A percentile compares a stretch with the other conserved stretches of the same genome.
Conservation (phyloP, 2,113 vertebrate species). For the Ivindomyrus marchei region DNA sequence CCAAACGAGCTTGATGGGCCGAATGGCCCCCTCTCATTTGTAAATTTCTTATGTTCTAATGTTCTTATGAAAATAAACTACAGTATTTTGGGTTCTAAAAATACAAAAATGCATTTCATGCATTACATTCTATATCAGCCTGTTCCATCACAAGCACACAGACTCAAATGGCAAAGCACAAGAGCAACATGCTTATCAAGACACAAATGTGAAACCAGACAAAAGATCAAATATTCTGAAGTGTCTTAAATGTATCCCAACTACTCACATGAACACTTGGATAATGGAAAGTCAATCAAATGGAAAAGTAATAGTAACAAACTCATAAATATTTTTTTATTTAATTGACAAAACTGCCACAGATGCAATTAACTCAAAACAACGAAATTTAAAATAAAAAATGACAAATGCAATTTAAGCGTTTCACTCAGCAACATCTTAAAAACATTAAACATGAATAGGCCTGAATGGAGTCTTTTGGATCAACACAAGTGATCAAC, state of each 20-base stretch:
- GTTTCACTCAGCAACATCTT: background rate
- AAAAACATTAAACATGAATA: no score
- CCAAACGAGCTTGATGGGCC: no score
- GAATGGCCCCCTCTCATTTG: no score
- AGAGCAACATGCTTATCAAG: background rate
- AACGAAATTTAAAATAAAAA: background rate
- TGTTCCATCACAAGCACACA: background rate
- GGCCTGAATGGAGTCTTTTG: no score
- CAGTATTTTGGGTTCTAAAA: background rate
- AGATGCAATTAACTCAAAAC: background rate
- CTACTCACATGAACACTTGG: no score
- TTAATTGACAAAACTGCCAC: no score
- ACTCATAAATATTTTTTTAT: no score
- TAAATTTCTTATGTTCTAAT: no score
- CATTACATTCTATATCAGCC: background rate
- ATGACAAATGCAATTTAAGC: background rate
- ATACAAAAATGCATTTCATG: background rate
- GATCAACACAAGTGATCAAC: no score
- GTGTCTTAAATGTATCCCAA: background rate
- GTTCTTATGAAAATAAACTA: background rate
- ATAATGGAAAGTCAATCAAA: no score
- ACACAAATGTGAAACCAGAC: background rate
- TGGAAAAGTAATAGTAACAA: no score
- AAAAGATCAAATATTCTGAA: background rate
- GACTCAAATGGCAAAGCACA: background rate